Evolutionary conservation across 2,888 invertebrate genomes (phyloP), one percentile per base, ranked within the genome.

Genomic region (Melanophora roralis): DNA sequence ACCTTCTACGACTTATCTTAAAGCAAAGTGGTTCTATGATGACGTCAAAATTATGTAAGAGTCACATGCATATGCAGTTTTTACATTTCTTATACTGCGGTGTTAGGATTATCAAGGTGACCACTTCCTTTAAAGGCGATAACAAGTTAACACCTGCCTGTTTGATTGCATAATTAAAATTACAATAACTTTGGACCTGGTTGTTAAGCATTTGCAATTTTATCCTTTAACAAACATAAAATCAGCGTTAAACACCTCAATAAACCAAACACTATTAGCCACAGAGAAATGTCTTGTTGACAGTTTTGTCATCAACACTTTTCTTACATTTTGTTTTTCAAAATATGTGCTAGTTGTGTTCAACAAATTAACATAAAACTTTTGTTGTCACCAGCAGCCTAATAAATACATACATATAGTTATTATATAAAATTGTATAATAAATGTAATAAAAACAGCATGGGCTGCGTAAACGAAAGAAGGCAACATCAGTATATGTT

Each of bases 401-500:
- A 23, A n/a, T 38, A 38, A 27, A 43, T 47, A 11, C 14, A 14
- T 9, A 27, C 27, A 27, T 6, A 27, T 6, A 5, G 27, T 3
- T 6, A 27, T 4, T 16, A 53, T 34, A 34, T 14, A 53, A 53
- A 53, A 53, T 7, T 40, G 40, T 32, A 60, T 51, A 51, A 23
- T 36, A 36, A n/a, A 21, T 53, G 32, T 23, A 64, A 49, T 47
- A 64, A 65, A 59, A 85, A 84, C 84, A 57, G 47, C 49, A 59
- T 23, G 9, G 40, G 49, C 23, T 21, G 21, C 21, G 21, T n/a
- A 19, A 23, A 38, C 57, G n/a, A 40, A 60, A 12, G 21, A 47
- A 21, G 12, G 47, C 59, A 64, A 27, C 53, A 65, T 49, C 64
- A 57, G 57, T 60, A 72, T 71, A 53, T 72, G 27, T 27, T 5